Evolutionary conservation across 1,140 invertebrate genomes (phyloP), one percentile per base, ranked within the genome.

Genomic region (Bombus affinis): DNA sequence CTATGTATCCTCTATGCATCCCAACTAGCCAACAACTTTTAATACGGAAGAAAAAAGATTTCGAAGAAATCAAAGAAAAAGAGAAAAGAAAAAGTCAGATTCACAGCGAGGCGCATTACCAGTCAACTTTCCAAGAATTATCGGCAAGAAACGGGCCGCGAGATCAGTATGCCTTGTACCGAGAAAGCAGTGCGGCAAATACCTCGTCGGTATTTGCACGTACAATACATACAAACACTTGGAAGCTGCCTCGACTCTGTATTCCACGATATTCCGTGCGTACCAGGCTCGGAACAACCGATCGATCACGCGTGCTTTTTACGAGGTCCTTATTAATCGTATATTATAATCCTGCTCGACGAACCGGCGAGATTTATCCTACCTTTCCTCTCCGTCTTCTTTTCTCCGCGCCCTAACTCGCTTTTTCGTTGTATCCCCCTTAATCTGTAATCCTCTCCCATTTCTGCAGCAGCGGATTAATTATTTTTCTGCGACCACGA

Each of bases 261-360:
- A 62, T 44, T 76, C 53, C 65, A 62, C 39, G 80, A 86, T 70
- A 71, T 57, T 18, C 59, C 73, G 59, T 8, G 59, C 71, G 62
- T 83, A 44, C 53, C 35, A 9, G 18, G 18, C 35, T 25, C 13
- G 44, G 57, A 81, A 81, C 44, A 42, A 74, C 39, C 83, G 70
- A 90, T 86, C 85, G 76, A 88, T 89, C 73, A 82, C 86, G 80
- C 68, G 32, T 32, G n/a, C 59, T 44, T 75, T 83, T 91, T 90
- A 73, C 68, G 28, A 75, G 59, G 65, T 37, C 47, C 59, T 85
- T 88, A 88, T 90, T 88, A 90, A 91, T 88, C 77, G 74, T 53
- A 75, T 68, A 89, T 88, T 78, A 85, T 82, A 88, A 85, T 90
- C 62, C 80, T 53, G 66, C 42, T 39, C 39, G 83, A 72, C 77